phyloP scores from a whole-genome alignment of 2,113 vertebrate species.

The Daboia siamensis region DNA sequence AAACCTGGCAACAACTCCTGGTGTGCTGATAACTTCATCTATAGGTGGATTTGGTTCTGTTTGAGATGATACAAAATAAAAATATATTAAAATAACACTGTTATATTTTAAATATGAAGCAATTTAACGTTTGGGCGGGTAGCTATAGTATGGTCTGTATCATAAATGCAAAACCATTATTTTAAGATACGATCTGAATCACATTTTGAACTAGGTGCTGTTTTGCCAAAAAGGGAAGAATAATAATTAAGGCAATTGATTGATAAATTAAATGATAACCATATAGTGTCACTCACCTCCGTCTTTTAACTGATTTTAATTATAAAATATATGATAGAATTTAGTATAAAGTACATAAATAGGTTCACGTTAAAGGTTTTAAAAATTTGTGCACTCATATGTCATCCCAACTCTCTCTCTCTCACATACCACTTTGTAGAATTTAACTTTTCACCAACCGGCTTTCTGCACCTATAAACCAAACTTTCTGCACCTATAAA shows the following conservation, averaged over 20 bases:
- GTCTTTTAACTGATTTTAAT: not conserved
- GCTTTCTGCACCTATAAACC: not conserved
- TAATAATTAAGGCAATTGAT: not conserved
- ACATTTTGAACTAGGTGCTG: not conserved
- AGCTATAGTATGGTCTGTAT: not conserved
- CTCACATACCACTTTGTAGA: not conserved
- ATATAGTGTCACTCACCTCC: not conserved
- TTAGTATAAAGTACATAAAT: not conserved
- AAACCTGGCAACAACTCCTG: constrained; percentile 92
- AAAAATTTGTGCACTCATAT: not conserved
- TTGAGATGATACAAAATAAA: constrained; percentile 33
- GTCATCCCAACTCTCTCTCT: not conserved
- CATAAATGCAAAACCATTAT: not conserved
- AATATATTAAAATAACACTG: not conserved
- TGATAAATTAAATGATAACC: not conserved
- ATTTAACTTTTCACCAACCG: not conserved
- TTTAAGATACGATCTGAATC: not conserved
- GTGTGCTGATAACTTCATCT: constrained; percentile 94
- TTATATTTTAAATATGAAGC: not conserved
- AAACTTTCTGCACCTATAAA: not conserved
- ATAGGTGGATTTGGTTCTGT: constrained; percentile 97
- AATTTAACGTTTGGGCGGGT: not conserved
- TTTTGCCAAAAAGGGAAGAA: not conserved
- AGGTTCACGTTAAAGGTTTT: not conserved
- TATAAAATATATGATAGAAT: not conserved